Conservation (phyloP, 1,140 invertebrate species). For the Phenacoccus solenopsis region DNA sequence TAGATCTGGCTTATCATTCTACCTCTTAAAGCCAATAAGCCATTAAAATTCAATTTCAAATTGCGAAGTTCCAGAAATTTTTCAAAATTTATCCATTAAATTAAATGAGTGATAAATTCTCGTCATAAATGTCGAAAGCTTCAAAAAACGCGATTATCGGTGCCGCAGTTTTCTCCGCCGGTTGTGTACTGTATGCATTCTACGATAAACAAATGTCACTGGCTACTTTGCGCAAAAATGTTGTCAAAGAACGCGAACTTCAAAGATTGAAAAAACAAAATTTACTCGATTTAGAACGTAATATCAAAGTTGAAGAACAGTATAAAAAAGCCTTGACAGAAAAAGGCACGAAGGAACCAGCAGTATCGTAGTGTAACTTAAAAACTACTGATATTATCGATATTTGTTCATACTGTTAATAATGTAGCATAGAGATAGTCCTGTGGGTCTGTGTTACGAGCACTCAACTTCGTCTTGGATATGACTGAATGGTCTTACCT, state of each 20-base stretch:
- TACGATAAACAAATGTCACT: background rate
- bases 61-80: too few species aligned
- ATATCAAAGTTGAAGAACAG: background rate
- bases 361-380: background rate
- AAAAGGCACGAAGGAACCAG: background rate
- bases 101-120: too few species aligned
- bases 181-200: background rate
- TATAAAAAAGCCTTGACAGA: background rate
- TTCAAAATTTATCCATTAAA: too few species aligned
- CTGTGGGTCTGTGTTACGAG: too few species aligned
- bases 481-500: too few species aligned
- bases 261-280: background rate
- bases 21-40: too few species aligned
- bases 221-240: background rate
- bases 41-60: too few species aligned
- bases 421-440: too few species aligned
- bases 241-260: background rate
- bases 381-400: too few species aligned
- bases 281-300: background rate
- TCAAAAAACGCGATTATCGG: background rate
- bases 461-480: too few species aligned
- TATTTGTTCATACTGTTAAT: too few species aligned
- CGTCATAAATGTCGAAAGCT: background rate
- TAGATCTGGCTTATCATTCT: too few species aligned
- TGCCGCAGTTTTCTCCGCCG: background rate